Conservation (phyloP, 2,113 vertebrate genomes). For the Salvelinus fontinalis region DNA sequence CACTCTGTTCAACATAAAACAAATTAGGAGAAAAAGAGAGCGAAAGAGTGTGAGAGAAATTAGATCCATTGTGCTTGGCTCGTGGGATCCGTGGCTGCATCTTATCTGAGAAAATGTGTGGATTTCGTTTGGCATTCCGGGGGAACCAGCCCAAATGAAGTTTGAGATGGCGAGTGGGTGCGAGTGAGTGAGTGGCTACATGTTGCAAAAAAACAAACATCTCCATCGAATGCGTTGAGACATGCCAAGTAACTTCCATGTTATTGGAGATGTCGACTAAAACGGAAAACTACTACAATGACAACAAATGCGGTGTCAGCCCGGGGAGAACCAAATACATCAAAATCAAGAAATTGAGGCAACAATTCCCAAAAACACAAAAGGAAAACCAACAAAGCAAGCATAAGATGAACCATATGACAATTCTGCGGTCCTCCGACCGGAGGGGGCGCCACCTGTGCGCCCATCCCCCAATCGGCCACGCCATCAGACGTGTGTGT, state of each 20-base stretch:
- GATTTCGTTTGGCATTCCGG: slow-evolving; percentile 98
- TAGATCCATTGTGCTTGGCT: slow-evolving; percentile 99
- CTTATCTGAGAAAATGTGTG: slow-evolving; percentile 97
- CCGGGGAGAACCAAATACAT: slow-evolving; percentile 69
- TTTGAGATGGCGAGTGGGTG: slow-evolving; percentile 99
- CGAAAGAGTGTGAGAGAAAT: slow-evolving; percentile 83
- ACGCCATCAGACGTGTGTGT: slow-evolving; percentile 84
- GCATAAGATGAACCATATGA: slow-evolving; percentile 78
- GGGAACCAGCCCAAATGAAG: slow-evolving; percentile 94
- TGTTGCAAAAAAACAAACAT: slow-evolving; percentile 87
- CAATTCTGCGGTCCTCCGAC: slow-evolving; percentile 85
- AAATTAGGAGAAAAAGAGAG: slow-evolving; percentile 74
- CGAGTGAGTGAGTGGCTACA: slow-evolving; percentile 99
- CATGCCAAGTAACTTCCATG: slow-evolving; percentile 86
- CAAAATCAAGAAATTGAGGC: slow-evolving; percentile 75
- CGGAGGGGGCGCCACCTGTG: slow-evolving; percentile 77
- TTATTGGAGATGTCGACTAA: slow-evolving; percentile 89
- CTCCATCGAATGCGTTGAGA: slow-evolving; percentile 94
- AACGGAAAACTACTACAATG: slow-evolving; percentile 69
- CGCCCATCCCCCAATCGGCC: slow-evolving; percentile 77
- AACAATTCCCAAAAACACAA: slow-evolving; percentile 58
- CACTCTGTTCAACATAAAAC: slow-evolving; percentile 87
- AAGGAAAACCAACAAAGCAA: slow-evolving; percentile 46
- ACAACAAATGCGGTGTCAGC: slow-evolving; percentile 62
- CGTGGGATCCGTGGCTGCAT: slow-evolving; percentile 99